Base-by-base conservation (phyloP, 2,888 invertebrate genomes). In the Quadroppia sp. region DNA sequence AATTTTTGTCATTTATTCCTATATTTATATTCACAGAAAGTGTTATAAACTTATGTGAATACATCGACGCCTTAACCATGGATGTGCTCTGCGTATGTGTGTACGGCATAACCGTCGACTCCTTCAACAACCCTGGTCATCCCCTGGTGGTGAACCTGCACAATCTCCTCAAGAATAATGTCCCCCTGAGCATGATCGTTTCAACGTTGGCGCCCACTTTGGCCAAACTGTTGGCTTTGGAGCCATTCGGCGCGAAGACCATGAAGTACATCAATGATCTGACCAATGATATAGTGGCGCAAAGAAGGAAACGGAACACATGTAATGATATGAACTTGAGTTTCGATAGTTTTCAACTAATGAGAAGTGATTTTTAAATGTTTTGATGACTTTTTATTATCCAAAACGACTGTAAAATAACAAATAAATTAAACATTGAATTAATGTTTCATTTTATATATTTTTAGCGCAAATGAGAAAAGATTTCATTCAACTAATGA, bases 291-390 rank as follows among this genome's bases (percentile, higher is more conserved):
- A 64, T 73, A 13, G 13, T 73, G 1, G 28, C 36, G 9, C 32
- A 64, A 53, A 23, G 73, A 1, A 45, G 45, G 28, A 67, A 64
- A 40, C 83, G 85, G 77, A 81, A 84, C 3, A 78, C 86, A 64
- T n/a, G 9, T 64, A 6, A 9, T 9, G 20, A 23, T 1, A 23
- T 48, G 40, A 72, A 64, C 15, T 64, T 72, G 32, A 42, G 64
- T 11, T 2, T 23, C 23, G 7, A 2, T 53, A 23, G 9, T 11
- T n/a, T 59, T 32, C 17, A 32, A 28, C n/a, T 28, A 32, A 32
- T 23, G 25, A 15, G 45, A 20, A 2, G 17, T 53, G 20, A 9
- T 23, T 25, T 13, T 25, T 53, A 17, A 53, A 40, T 40, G 40
- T 40, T 40, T 40, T 40, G 40, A 9, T 45, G 2, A 45, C n/a